phyloP scores from a whole-genome alignment of 2,797 vertebrate species.

The Pachyuromys duprasi region DNA sequence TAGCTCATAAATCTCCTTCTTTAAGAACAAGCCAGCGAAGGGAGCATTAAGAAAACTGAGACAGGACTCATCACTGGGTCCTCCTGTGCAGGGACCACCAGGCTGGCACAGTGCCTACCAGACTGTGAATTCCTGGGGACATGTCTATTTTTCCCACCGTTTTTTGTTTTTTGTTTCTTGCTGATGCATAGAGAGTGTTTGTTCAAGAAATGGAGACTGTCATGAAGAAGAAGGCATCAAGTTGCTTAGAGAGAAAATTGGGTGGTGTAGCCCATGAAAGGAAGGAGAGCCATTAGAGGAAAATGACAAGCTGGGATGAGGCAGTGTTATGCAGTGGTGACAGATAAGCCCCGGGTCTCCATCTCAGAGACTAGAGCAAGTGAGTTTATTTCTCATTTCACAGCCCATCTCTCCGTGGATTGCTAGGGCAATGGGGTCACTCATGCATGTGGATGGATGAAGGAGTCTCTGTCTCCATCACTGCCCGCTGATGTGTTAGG shows the following conservation, averaged over 20 bases:
- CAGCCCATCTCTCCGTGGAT: not conserved
- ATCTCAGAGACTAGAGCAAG: not conserved
- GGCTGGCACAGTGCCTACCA: not conserved
- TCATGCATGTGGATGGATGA: not conserved
- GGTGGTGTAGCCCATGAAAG: not conserved
- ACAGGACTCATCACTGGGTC: not conserved
- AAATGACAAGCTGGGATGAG: not conserved
- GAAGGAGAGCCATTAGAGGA: not conserved
- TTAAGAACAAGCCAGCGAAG: not conserved
- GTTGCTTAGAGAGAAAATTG: not conserved
- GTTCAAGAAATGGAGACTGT: not conserved
- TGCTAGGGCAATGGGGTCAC: not conserved
- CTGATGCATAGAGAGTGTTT: not conserved
- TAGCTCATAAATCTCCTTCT: not conserved
- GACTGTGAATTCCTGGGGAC: conserved; percentile 24
- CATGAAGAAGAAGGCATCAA: not conserved
- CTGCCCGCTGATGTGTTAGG: too few relatives aligned
- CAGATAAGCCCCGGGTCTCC: not conserved
- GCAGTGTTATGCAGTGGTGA: not conserved
- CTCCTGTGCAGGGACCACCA: not conserved
- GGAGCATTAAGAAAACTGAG: not conserved
- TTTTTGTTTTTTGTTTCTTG: conserved; percentile 5
- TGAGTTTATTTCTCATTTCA: not conserved
- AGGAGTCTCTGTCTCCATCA: not conserved
- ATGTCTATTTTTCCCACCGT: not conserved